phyloP scores from a whole-genome alignment of 2,888 invertebrate genomes.

The Pseudococcus longispinus region DNA sequence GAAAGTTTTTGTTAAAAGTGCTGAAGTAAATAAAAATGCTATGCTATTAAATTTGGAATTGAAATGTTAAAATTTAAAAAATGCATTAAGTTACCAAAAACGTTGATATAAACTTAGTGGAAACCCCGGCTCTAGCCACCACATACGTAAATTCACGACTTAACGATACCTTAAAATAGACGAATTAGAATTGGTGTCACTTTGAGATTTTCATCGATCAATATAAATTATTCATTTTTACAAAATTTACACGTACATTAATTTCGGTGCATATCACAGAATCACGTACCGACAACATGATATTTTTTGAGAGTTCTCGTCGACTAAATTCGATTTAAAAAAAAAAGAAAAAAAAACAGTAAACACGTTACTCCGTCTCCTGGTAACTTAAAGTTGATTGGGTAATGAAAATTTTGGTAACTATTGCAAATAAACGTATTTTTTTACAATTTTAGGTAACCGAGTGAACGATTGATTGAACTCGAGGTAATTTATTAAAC shows the following conservation, averaged over 20 bases:
- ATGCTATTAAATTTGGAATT: neutral
- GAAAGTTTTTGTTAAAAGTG: constrained; percentile 26
- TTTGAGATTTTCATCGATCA: neutral
- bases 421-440: neutral
- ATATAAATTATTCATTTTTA: neutral
- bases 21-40: neutral
- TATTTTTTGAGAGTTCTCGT: neutral
- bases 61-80: neutral
- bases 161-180: neutral
- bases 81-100: neutral
- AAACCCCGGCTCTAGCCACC: constrained; percentile 8
- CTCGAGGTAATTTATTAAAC: neutral
- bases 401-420: neutral
- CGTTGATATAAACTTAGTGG: neutral
- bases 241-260: neutral
- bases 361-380: neutral
- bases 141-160: neutral
- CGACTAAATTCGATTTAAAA: neutral
- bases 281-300: constrained; percentile 10
- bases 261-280: constrained; percentile 2
- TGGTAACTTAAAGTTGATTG: neutral
- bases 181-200: neutral
- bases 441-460: neutral
- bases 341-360: neutral
- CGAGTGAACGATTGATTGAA: neutral